Percentiles rank a stretch among this genome's conserved stretches.
Conservation (phyloP, 2,113 vertebrate species). For the Stigmatopora argus region DNA sequence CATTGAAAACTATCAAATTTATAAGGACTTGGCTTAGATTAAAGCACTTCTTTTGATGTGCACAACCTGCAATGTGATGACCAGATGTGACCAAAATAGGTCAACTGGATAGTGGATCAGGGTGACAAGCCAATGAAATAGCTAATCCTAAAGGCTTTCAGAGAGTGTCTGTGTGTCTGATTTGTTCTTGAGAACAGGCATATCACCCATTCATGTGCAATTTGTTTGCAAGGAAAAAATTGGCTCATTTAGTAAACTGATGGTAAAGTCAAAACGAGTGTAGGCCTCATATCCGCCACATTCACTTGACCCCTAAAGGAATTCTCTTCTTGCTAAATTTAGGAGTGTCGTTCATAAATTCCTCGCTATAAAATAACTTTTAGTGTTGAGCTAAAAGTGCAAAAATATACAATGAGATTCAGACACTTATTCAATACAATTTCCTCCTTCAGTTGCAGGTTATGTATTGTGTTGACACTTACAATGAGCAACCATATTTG, state of each 20-base stretch:
- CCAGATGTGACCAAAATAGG: constrained; percentile 42
- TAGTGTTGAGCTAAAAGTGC: background rate
- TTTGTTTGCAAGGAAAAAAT: constrained; percentile 7
- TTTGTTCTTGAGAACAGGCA: constrained; percentile 16
- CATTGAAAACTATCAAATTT: background rate
- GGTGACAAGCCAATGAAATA: constrained; percentile 32
- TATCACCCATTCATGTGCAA: constrained; percentile 2
- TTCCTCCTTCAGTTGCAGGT: background rate
- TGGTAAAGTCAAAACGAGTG: background rate
- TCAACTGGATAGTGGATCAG: constrained; percentile 26
- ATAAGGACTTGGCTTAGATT: background rate
- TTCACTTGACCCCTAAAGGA: background rate
- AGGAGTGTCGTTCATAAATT: background rate
- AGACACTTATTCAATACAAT: background rate
- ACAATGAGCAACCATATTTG: background rate
- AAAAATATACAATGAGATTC: background rate
- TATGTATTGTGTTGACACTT: background rate
- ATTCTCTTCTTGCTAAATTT: background rate
- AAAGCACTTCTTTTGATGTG: constrained; percentile 1
- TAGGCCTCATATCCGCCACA: background rate
- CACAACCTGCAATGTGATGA: constrained; percentile 2
- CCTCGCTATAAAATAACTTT: background rate
- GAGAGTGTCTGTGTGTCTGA: constrained; percentile 22
- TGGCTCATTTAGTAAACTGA: background rate
- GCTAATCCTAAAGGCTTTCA: constrained; percentile 39